A percentile compares a stretch with the other conserved stretches of the same genome.
Conservation (phyloP, 2,888 invertebrate genomes). For the Cheilosia impressa region DNA sequence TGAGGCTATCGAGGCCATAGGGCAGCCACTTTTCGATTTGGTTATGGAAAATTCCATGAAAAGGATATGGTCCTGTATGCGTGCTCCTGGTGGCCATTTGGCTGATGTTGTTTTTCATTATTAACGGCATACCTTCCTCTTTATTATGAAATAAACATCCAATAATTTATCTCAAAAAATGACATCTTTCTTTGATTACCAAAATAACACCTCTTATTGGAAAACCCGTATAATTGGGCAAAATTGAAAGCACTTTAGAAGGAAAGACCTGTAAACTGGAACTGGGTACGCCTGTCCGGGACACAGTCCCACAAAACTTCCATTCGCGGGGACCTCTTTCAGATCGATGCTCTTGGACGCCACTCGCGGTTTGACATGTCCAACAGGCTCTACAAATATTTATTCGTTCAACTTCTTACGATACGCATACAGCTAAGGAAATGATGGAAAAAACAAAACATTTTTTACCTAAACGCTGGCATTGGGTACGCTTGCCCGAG, state of each 20-base stretch:
- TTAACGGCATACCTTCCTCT: too few relatives aligned
- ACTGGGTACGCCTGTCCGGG: constrained; percentile 85
- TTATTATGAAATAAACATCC: too few relatives aligned
- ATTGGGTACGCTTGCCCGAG: constrained; percentile 90
- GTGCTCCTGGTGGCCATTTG: too few relatives aligned
- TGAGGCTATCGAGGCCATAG: too few relatives aligned
- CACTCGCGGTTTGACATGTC: constrained; percentile 82
- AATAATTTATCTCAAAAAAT: too few relatives aligned
- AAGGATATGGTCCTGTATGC: too few relatives aligned
- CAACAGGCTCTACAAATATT: constrained; percentile 80
- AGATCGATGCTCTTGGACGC: constrained; percentile 81
- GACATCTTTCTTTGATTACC: too few relatives aligned
- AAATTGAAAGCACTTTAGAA: neutral
- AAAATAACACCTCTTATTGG: too few relatives aligned
- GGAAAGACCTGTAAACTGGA: constrained; percentile 87
- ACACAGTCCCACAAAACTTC: constrained; percentile 81
- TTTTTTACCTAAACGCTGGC: constrained; percentile 89
- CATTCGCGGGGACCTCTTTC: constrained; percentile 78
- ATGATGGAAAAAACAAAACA: constrained; percentile 19
- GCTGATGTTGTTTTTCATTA: too few relatives aligned
- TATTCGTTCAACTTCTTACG: neutral
- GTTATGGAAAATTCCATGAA: too few relatives aligned
- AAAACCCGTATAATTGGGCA: neutral
- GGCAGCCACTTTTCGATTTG: too few relatives aligned
- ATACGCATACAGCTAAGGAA: constrained; percentile 3